Base-by-base conservation (phyloP, 2,113 vertebrate genomes). In the Mastomys coucha region DNA sequence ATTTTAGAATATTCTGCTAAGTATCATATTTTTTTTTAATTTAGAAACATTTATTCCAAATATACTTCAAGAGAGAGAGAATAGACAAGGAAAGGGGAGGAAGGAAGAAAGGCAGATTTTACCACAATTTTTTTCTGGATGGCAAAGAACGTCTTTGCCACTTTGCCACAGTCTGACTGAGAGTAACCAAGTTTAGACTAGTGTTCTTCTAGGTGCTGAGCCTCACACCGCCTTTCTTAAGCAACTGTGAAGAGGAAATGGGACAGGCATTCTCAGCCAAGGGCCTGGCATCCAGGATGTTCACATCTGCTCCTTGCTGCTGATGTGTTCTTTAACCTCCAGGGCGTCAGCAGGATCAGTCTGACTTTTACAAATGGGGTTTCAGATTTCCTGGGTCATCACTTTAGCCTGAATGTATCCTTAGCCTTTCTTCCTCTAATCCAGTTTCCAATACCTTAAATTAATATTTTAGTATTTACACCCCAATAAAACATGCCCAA, bases 271-370 rank as follows among this genome's bases (percentile, higher is more conserved):
- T 56, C 36, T 69, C 11, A 42, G 5, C 42, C 13, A 9, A 4
- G 17, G 51, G 73, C 17, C 13, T 69, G 82, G 36, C 20, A 13
- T 11, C 13, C 1, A 24, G 45, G 33, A 67, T 17, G 82, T 12
- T 45, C 5, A 6, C 11, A 51, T 72, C n/a, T 75, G 45, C 8
- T 16, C 3, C 5, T 26, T 19, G 1, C 93, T n/a, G 28, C 49
- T 76, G 12, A 11, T 6, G 20, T 16, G 3, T 12, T n/a, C 12
- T 77, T 33, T 13, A 88, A 9, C 45, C 19, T 31, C 60, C 12
- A 28, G 0, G 1, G 45, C 5, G 2, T 81, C 22, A 33, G 39
- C 9, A 70, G 0, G 2, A 56, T 19, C 60, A 76, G 81, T 8
- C 8, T 42, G 56, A 24, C 16, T 53, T 65, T 33, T 51, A 13